These are phyloP conservation scores for Sarcoramphus papa DNA, from an alignment of 2,797 vertebrate genomes.

Conservation along the genomic window DNA sequence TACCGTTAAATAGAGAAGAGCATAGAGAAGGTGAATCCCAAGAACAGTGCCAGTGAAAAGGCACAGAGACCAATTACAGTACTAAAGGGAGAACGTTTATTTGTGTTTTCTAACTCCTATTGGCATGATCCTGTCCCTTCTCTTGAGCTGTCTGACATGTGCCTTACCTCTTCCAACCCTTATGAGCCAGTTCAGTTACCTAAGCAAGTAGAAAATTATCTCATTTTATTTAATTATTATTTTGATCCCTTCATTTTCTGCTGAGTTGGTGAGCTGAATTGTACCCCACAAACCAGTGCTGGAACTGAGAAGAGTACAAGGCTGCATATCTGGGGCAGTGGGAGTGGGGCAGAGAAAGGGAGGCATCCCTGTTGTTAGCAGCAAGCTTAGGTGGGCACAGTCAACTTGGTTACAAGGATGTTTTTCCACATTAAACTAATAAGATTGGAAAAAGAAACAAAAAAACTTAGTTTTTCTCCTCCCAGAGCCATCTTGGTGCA, in stretches of 20 bases:
- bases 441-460: neutral
- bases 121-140: neutral
- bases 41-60: neutral
- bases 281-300: neutral
- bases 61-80: neutral
- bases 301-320: neutral
- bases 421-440: neutral
- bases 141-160: neutral
- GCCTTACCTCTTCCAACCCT: neutral
- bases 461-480: fast-evolving
- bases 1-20: neutral
- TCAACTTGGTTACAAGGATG: neutral
- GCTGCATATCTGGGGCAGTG: neutral
- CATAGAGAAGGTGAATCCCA: neutral
- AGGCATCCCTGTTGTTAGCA: neutral
- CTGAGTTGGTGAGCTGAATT: neutral
- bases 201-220: neutral
- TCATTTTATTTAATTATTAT: neutral
- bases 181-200: neutral
- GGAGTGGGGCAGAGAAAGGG: neutral
- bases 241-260: neutral
- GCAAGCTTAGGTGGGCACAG: neutral
- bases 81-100: neutral
- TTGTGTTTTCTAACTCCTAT: neutral
- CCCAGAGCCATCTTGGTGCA: neutral